These are phyloP conservation scores for Channallabes apus DNA, from an alignment of 2,797 vertebrate genomes.

Conservation along the genomic window DNA sequence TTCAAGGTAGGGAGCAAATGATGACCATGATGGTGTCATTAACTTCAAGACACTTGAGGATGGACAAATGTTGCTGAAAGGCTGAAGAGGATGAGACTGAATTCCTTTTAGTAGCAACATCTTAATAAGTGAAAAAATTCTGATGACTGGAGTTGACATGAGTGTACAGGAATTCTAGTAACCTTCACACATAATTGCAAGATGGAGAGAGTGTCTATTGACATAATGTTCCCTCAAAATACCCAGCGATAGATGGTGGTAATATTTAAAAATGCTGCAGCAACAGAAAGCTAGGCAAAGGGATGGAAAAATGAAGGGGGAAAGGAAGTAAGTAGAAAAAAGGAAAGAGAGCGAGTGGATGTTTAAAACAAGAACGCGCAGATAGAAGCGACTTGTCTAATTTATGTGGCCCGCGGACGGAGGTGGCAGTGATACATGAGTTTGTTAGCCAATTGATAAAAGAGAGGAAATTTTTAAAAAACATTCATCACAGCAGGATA, in stretches of 20 bases:
- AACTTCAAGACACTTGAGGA: not conserved
- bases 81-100: not conserved
- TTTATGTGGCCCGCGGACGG: conserved; percentile 88
- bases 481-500: conserved; percentile 91
- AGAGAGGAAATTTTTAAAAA: conserved; percentile 96
- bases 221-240: conserved; percentile 73
- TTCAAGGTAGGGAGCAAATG: not conserved
- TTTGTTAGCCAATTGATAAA: conserved; percentile 98
- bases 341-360: not conserved
- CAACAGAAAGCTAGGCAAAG: conserved; percentile 49
- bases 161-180: not conserved
- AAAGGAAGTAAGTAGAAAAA: too few species aligned
- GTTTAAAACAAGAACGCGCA: conserved; percentile 35
- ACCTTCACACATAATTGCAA: not conserved
- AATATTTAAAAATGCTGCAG: conserved; percentile 71
- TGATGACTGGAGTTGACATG: not conserved
- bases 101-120: not conserved
- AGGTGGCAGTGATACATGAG: conserved; percentile 97
- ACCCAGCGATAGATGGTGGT: conserved; percentile 74
- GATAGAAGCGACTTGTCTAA: conserved; percentile 72
- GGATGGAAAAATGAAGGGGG: not conserved
- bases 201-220: conserved; percentile 43
- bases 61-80: not conserved
- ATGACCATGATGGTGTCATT: too few species aligned
- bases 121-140: not conserved